phyloP scores from a whole-genome alignment of 2,888 invertebrate species.

The Andricus curvator region DNA sequence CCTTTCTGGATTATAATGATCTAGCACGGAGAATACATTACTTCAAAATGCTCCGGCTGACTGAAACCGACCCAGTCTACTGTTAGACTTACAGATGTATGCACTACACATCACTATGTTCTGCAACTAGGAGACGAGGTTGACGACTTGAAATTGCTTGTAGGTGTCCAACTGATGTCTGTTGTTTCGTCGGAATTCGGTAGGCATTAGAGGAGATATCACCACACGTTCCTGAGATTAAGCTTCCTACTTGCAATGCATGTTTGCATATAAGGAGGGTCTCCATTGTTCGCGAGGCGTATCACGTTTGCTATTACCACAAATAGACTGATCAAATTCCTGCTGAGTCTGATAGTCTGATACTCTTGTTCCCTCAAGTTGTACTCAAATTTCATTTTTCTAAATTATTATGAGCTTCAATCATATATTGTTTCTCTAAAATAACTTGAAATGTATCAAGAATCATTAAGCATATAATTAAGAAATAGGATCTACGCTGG shows the following conservation, averaged over 20 bases:
- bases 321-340: not conserved
- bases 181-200: not conserved
- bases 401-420: not conserved
- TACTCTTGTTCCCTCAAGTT: not conserved
- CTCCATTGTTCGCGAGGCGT: constrained; percentile 1
- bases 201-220: constrained; percentile 1
- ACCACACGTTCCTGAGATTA: constrained; percentile 26
- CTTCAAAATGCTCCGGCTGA: not conserved
- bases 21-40: not conserved
- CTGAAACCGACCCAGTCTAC: not conserved
- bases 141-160: constrained; percentile 17
- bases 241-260: constrained; percentile 25
- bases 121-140: constrained; percentile 4
- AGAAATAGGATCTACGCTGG: too few relatives aligned
- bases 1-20: not conserved
- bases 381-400: not conserved
- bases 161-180: constrained; percentile 8
- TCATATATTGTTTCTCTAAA: not conserved
- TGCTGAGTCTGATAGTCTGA: not conserved
- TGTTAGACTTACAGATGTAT: not conserved
- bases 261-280: constrained; percentile 7
- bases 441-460: not conserved
- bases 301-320: not conserved
- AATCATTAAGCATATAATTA: too few relatives aligned
- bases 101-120: not conserved